Percentiles rank a stretch among this genome's conserved stretches.
Evolutionary conservation across 2,888 invertebrate genomes (phyloP).

Genomic region (Ichneumoninae sp.): DNA sequence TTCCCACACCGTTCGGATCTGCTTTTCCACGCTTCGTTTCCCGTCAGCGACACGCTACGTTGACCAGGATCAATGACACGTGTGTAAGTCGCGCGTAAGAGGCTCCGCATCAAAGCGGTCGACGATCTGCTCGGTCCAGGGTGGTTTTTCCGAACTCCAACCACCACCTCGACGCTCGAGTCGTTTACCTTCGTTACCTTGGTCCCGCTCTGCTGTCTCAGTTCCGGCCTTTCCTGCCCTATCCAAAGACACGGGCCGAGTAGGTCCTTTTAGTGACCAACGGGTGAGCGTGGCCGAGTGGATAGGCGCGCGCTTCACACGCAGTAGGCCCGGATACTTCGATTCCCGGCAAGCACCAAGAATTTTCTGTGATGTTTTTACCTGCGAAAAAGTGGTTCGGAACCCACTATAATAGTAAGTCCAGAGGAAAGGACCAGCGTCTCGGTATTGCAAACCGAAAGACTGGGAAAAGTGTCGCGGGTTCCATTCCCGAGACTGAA

Average conservation of each 20-base stretch:
- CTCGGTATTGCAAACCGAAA: too few species aligned
- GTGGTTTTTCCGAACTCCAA: neutral
- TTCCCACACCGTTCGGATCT: neutral
- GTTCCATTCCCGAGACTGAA: too few species aligned
- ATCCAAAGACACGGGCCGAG: neutral
- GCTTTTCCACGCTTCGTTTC: conserved; percentile 34
- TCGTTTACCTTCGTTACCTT: neutral
- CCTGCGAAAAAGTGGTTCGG: too few species aligned
- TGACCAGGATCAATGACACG: conserved; percentile 53
- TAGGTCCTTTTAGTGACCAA: too few species aligned
- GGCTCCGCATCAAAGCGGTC: neutral
- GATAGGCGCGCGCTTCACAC: too few species aligned
- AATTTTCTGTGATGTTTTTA: too few species aligned
- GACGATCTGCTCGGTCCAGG: neutral
- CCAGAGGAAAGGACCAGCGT: too few species aligned
- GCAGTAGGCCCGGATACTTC: too few species aligned
- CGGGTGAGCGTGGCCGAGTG: too few species aligned
- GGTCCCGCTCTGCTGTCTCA: neutral
- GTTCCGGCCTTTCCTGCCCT: neutral
- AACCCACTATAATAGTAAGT: too few species aligned
- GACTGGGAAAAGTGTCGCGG: too few species aligned
- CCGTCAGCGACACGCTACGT: conserved; percentile 28
- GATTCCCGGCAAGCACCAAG: too few species aligned
- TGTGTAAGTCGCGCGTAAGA: neutral
- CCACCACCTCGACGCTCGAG: neutral